Evolutionary conservation across 2,113 vertebrate species (phyloP), one percentile per base, ranked within the genome.

Genomic region (Chloebia gouldiae): DNA sequence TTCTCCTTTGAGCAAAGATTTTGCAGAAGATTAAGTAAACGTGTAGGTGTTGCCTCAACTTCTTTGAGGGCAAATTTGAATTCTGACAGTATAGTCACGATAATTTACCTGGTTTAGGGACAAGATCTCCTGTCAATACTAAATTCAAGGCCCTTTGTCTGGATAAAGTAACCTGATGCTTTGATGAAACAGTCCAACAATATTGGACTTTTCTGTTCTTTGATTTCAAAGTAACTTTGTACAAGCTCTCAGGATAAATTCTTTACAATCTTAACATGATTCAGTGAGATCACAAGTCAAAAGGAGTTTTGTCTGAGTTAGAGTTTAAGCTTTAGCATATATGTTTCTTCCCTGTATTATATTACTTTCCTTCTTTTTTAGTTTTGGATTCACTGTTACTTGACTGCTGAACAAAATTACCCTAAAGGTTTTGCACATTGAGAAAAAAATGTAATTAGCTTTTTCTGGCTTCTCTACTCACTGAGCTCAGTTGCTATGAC

Each of bases 401-500:
- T 78, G 37, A 16, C 44, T 84, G 17, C 49, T 72, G 51, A 87
- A 86, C 22, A 81, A 72, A 91, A 75, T 27, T 53, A 71, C n/a
- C 37, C n/a, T 75, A 53, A 86, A 92, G 40, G 33, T 66, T 92
- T 83, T 72, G 33, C 35, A 90, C 42, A 44, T 6, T 44, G 56
- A 35, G 33, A 24, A 47, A 59, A 82, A 82, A 85, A 83, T 42
- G 22, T 88, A 77, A 72, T 90, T 88, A 77, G 33, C 45, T 80
- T 83, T 70, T 79, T 73, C 71, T 73, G 21, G 15, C 24, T 88
- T 81, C 51, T 89, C 21, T 71, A 42, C 18, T 78, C 40, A 44
- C 78, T 76, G 21, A 92, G 37, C 33, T 79, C 66, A 19, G 92
- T 96, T 95, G 42, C 92, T 81, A 96, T 76, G 87, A 76, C 92